Evolutionary conservation across 2,113 vertebrate species (phyloP).

Genomic region (Cyprinodon variegatus): DNA sequence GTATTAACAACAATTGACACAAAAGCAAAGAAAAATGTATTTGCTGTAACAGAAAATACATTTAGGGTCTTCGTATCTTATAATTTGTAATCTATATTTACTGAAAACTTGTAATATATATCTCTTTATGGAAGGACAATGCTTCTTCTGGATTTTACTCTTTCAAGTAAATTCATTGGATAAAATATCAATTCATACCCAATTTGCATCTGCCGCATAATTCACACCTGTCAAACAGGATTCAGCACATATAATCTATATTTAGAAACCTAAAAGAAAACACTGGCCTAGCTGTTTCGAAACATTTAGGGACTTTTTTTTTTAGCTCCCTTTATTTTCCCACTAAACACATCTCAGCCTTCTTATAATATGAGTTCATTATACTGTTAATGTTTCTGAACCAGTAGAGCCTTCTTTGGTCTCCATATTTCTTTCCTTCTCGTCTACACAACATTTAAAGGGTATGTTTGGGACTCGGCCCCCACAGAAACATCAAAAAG

Average conservation of each 20-base stretch:
- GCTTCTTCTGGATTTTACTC: not conserved
- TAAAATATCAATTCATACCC: no score
- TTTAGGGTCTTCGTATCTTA: no score
- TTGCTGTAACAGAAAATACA: no score
- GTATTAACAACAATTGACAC: no score
- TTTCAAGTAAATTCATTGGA: no score
- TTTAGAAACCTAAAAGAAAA: slow-evolving; percentile 2
- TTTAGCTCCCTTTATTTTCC: slow-evolving; percentile 19
- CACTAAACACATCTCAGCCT: slow-evolving; percentile 32
- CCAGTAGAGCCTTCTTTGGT: slow-evolving; percentile 36
- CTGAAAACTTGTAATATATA: not conserved
- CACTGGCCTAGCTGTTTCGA: slow-evolving; percentile 15
- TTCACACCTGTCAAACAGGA: not conserved
- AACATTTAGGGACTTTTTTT: slow-evolving; percentile 17
- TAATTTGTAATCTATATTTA: not conserved
- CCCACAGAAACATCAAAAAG: slow-evolving; percentile 63
- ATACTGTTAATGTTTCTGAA: slow-evolving; percentile 17
- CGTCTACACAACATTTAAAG: slow-evolving; percentile 44
- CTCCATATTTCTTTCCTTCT: slow-evolving; percentile 32
- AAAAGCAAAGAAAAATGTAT: no score
- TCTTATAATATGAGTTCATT: slow-evolving; percentile 31
- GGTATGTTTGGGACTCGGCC: slow-evolving; percentile 23
- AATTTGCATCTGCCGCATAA: not conserved
- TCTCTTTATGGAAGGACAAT: not conserved
- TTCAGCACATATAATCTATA: not conserved